Percentiles rank a stretch among this genome's conserved stretches.
These are phyloP conservation scores for Thalassaphorura encarpata DNA, from an alignment of 1,140 invertebrate species.

Conservation along the genomic window DNA sequence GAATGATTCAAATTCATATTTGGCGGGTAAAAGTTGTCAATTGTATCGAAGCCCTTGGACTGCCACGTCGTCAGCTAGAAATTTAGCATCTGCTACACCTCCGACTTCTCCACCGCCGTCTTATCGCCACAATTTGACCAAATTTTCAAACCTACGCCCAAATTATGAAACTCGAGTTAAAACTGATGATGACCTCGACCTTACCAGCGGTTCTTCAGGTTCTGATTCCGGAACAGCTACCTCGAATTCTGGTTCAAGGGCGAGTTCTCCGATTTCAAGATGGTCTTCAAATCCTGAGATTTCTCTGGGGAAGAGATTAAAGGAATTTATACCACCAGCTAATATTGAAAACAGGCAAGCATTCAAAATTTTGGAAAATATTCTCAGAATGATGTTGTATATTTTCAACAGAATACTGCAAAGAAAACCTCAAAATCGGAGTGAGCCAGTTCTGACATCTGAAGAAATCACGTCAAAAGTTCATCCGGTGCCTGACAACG, in stretches of 20 bases:
- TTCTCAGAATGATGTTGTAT: not conserved
- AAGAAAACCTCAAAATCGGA: constrained; percentile 17
- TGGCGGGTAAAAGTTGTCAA: no score
- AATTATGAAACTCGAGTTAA: no score
- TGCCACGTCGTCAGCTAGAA: no score
- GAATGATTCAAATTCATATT: no score
- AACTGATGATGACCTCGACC: no score
- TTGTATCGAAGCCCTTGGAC: no score
- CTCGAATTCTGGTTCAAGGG: not conserved
- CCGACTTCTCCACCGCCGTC: not conserved
- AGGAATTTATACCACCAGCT: constrained; percentile 21
- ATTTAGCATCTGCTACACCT: no score
- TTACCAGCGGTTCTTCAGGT: no score
- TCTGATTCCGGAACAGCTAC: not conserved
- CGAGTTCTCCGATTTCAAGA: constrained; percentile 13
- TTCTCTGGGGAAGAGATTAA: constrained; percentile 4
- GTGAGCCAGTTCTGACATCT: not conserved
- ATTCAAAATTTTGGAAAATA: not conserved
- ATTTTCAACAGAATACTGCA: constrained; percentile 5
- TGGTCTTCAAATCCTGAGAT: constrained; percentile 30
- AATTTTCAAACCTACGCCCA: not conserved
- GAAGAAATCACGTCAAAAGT: not conserved
- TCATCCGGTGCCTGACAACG: constrained; percentile 27
- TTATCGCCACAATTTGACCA: not conserved
- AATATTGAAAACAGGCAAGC: constrained; percentile 24